Evolutionary conservation across 2,888 invertebrate genomes (phyloP).

Genomic region (Abrostola triplasia): DNA sequence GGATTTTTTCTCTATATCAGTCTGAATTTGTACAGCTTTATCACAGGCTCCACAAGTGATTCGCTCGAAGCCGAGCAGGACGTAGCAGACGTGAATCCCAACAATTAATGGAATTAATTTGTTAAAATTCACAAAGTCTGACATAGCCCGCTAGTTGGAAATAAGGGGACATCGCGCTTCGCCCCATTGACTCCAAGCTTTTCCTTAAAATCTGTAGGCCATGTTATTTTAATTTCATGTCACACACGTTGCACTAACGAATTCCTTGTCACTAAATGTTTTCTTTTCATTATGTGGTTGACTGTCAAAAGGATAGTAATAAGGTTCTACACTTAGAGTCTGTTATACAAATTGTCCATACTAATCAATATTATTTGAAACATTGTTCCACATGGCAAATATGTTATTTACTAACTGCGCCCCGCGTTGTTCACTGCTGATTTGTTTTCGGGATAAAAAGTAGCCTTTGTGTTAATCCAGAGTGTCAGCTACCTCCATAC

Average conservation of each 20-base stretch:
- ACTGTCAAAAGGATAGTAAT: constrained; percentile 28
- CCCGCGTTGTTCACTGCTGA: no score
- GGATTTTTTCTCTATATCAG: constrained; percentile 58
- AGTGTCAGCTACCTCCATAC: no score
- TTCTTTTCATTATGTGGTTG: constrained; percentile 21
- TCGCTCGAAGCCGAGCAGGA: constrained; percentile 63
- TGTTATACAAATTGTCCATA: no score
- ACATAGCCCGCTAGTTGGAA: constrained; percentile 68
- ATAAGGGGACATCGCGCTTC: constrained; percentile 66
- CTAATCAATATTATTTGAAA: no score
- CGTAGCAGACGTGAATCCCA: constrained; percentile 66
- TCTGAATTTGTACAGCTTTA: constrained; percentile 51
- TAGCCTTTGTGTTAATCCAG: no score
- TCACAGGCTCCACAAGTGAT: constrained; percentile 15
- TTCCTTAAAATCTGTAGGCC: constrained; percentile 57
- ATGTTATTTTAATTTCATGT: constrained; percentile 52
- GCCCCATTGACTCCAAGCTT: constrained; percentile 61
- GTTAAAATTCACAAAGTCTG: constrained; percentile 63
- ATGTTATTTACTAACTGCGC: no score
- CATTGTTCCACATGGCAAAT: no score
- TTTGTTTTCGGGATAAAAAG: no score
- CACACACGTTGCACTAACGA: constrained; percentile 28
- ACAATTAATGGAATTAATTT: constrained; percentile 64
- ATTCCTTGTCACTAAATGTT: constrained; percentile 27
- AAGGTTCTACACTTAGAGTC: constrained; percentile 20